These are phyloP conservation scores for Euproctis similis DNA, from an alignment of 2,888 invertebrate genomes.

Conservation along the genomic window DNA sequence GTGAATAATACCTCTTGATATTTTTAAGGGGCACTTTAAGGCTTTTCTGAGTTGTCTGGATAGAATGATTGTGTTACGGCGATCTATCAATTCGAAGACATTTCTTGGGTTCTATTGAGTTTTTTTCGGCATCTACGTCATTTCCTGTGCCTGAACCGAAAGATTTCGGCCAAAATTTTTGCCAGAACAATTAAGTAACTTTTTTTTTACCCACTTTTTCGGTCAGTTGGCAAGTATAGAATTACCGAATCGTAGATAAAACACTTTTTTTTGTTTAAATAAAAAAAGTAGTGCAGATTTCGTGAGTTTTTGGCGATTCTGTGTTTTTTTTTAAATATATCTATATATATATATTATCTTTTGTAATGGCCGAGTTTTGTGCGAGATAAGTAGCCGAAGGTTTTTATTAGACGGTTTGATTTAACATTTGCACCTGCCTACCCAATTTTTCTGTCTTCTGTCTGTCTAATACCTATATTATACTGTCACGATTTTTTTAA, in stretches of 20 bases:
- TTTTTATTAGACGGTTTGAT: constrained; percentile 22
- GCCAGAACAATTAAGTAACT: constrained; percentile 65
- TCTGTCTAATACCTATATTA: too few relatives aligned
- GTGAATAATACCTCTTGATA: constrained; percentile 69
- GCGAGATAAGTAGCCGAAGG: constrained; percentile 36
- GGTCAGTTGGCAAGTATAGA: constrained; percentile 62
- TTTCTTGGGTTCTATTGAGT: constrained; percentile 57
- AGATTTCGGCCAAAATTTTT: constrained; percentile 54
- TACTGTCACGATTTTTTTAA: too few relatives aligned
- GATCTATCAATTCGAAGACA: constrained; percentile 68
- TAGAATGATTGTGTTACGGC: constrained; percentile 68
- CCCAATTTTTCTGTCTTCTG: background rate
- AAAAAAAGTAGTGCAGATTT: constrained; percentile 39
- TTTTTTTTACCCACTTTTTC: constrained; percentile 42
- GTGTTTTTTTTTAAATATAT: too few relatives aligned
- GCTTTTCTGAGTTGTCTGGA: constrained; percentile 49
- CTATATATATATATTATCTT: too few relatives aligned
- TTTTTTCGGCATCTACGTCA: constrained; percentile 51
- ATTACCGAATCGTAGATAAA: constrained; percentile 50
- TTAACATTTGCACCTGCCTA: constrained; percentile 26
- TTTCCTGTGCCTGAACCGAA: constrained; percentile 65
- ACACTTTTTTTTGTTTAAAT: constrained; percentile 32
- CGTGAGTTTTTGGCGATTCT: constrained; percentile 35
- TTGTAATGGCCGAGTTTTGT: constrained; percentile 33
- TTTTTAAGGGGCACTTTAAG: constrained; percentile 70